A percentile compares a stretch with the other conserved stretches of the same genome.
These are phyloP conservation scores for Siniperca knerii DNA, from an alignment of 2,113 vertebrate species.

Conservation along the genomic window DNA sequence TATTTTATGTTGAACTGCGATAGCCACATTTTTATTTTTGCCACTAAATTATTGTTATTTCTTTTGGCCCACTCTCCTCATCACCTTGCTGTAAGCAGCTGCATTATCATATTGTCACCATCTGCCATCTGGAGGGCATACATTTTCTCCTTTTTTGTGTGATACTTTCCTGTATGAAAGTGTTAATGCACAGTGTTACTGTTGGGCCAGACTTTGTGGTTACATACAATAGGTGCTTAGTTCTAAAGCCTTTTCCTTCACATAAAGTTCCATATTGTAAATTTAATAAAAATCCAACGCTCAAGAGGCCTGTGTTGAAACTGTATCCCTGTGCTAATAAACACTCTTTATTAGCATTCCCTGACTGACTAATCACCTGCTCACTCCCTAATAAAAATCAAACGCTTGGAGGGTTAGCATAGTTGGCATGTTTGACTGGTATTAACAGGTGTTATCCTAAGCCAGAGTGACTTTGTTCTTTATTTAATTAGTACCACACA, in stretches of 20 bases:
- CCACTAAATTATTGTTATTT: conserved; percentile 5
- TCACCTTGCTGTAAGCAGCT: conserved; percentile 16
- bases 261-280: not conserved
- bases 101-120: conserved; percentile 18
- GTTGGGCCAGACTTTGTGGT: not conserved
- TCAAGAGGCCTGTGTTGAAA: conserved; percentile 26
- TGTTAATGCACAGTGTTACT: not conserved
- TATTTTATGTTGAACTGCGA: conserved; percentile 12
- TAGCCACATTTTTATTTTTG: conserved; percentile 14
- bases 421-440: conserved; percentile 57
- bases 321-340: conserved; percentile 34
- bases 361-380: conserved; percentile 47
- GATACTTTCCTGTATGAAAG: not conserved
- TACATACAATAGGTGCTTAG: conserved; percentile 2
- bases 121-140: conserved; percentile 1
- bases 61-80: not conserved
- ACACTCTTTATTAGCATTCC: conserved; percentile 55
- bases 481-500: conserved; percentile 46
- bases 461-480: conserved; percentile 14
- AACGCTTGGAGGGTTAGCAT: conserved; percentile 39
- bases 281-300: conserved; percentile 26
- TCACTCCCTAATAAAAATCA: conserved; percentile 47
- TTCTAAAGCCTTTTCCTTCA: conserved; percentile 13
- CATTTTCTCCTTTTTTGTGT: not conserved
- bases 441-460: conserved; percentile 65